A percentile compares a stretch with the other conserved stretches of the same genome.
These are phyloP conservation scores for Aythya baeri DNA, from an alignment of 2,113 vertebrate genomes.

Conservation along the genomic window DNA sequence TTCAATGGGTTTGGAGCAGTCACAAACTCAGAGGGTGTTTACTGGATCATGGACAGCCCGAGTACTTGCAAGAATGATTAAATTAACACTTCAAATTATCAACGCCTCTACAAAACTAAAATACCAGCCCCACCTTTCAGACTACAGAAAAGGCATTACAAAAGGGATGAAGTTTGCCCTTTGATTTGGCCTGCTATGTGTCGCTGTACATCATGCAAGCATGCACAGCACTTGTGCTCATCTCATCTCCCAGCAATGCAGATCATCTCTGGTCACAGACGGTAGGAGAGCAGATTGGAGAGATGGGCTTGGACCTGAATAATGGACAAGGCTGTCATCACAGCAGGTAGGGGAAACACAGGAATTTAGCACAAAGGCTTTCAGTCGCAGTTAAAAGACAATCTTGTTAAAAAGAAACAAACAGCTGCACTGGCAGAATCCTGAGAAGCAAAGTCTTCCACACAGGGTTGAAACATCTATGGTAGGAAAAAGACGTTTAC, in stretches of 20 bases:
- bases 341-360: not conserved
- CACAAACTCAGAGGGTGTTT: conserved; percentile 19
- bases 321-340: not conserved
- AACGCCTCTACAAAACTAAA: not conserved
- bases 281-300: not conserved
- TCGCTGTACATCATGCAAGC: accelerated
- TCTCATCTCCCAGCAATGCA: not conserved
- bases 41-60: not conserved
- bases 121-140: not conserved
- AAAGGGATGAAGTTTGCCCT: not conserved
- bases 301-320: not conserved
- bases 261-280: not conserved
- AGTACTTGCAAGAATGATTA: conserved; percentile 4
- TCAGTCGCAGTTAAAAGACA: not conserved
- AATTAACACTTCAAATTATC: conserved; percentile 48
- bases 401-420: not conserved
- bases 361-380: not conserved
- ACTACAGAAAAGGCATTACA: not conserved
- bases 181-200: not conserved
- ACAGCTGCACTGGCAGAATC: not conserved
- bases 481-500: not conserved
- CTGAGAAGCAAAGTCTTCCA: not conserved
- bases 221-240: not conserved
- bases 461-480: accelerated
- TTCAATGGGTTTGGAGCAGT: conserved; percentile 40